These are phyloP conservation scores for Griposia aprilina DNA, from an alignment of 2,888 invertebrate genomes.

Conservation along the genomic window DNA sequence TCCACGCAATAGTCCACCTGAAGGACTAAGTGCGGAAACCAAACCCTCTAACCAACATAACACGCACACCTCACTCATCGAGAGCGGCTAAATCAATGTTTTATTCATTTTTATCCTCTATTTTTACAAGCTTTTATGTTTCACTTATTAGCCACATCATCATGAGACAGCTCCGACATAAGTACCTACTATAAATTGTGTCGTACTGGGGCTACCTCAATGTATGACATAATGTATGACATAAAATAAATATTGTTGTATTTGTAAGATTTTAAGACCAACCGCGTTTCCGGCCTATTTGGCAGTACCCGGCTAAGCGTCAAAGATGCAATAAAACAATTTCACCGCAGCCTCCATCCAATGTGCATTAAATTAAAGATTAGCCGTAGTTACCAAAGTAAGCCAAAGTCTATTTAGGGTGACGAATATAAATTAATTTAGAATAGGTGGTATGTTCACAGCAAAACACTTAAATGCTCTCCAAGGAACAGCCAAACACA, in stretches of 20 bases:
- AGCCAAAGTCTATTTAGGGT: background rate
- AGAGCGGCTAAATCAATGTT: too few relatives aligned
- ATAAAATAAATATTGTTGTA: background rate
- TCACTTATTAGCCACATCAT: too few relatives aligned
- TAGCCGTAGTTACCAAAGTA: background rate
- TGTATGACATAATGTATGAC: background rate
- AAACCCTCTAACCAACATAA: too few relatives aligned
- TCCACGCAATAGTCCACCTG: too few relatives aligned
- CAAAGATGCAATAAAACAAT: slow-evolving; percentile 26
- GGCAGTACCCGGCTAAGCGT: background rate
- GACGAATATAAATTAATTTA: background rate
- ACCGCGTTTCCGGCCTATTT: background rate
- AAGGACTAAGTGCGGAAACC: too few relatives aligned
- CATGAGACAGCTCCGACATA: background rate
- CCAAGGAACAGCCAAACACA: too few relatives aligned
- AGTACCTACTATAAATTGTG: background rate
- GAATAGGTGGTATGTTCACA: background rate
- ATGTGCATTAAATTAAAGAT: slow-evolving; percentile 25
- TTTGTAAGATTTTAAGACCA: background rate
- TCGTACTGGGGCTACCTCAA: too few relatives aligned
- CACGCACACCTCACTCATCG: too few relatives aligned
- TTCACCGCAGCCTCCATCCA: background rate
- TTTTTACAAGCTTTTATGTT: too few relatives aligned
- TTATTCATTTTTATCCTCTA: too few relatives aligned
- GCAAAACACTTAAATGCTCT: background rate